A percentile compares a stretch with the other conserved stretches of the same genome.
phyloP scores from a whole-genome alignment of 2,888 invertebrate species.

The Dichetophora obliterata region DNA sequence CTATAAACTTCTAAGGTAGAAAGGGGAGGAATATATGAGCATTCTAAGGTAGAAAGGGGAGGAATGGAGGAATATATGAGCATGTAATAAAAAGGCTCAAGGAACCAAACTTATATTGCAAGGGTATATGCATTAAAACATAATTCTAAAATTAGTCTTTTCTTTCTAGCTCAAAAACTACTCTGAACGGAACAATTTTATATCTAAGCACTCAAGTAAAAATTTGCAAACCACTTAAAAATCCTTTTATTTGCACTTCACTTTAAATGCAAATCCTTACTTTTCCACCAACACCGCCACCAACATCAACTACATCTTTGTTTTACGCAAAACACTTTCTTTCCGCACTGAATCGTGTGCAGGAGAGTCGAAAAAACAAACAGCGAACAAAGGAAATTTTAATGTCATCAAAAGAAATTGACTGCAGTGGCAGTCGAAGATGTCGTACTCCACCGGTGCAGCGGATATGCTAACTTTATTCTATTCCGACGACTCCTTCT shows the following conservation, averaged over 20 bases:
- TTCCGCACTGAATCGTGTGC: not conserved
- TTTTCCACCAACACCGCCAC: not conserved
- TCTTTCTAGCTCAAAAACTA: not conserved
- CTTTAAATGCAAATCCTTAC: slow-evolving; percentile 29
- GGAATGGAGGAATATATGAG: too few species aligned
- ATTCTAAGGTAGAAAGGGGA: too few species aligned
- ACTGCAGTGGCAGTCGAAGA: not conserved
- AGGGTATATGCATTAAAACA: not conserved
- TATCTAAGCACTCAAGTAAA: slow-evolving; percentile 1
- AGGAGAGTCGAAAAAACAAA: not conserved
- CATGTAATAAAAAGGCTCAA: too few species aligned
- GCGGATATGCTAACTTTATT: slow-evolving; percentile 17
- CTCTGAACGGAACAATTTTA: not conserved
- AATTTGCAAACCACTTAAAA: slow-evolving; percentile 14
- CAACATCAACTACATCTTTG: not conserved
- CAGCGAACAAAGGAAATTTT: not conserved
- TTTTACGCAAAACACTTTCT: not conserved
- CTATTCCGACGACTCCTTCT: not conserved
- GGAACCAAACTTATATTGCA: too few species aligned
- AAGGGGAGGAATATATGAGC: too few species aligned
- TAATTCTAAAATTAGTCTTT: not conserved
- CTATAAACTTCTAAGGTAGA: too few species aligned
- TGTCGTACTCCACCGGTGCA: not conserved
- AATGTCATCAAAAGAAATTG: slow-evolving; percentile 27
- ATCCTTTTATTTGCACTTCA: slow-evolving; percentile 29